Evolutionary conservation across 2,888 invertebrate genomes (phyloP), one percentile per base, ranked within the genome.

Genomic region (Coenonympha arcania): DNA sequence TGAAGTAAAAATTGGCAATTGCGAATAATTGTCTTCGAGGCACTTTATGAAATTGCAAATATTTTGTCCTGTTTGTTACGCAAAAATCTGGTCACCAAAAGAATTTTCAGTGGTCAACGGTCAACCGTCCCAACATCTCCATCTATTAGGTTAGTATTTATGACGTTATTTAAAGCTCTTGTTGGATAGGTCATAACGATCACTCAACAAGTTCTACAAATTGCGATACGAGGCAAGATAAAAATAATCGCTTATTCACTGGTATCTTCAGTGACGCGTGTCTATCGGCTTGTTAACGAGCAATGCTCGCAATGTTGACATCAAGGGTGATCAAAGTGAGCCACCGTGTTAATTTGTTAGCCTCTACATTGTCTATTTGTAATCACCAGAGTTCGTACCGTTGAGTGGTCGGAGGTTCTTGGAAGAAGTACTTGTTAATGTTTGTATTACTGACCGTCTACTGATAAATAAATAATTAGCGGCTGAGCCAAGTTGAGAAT

Each of bases 231-330:
- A 40, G 46, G 34, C 28, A 9, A 5, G 44, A 44, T 45, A 53
- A 31, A 46, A 56, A 55, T 54, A 54, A 37, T 47, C 6, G n/a
- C 45, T 45, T 50, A 54, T 57, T 52, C 48, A 50, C 41, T 41
- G 50, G 47, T 30, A 42, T 48, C 18, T 6, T 33, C 56, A 48
- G 66, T 68, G 73, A 71, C 71, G 68, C 62, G 51, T 59, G 69
- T 70, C 75, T 68, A 76, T 72, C 68, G 76, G 72, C 76, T 83
- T 79, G 77, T 83, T 84, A 84, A 79, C 71, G 76, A 78, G 80
- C 64, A 64, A 59, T 71, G 82, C 71, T 39, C 58, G 71, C 54
- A 56, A 83, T 83, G 79, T 74, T 76, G 84, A 80, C 83, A 76
- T 66, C 64, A 61, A 59, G 52, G 50, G 49, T 79, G 85, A 84